Percentiles rank a stretch among this genome's conserved stretches.
These are phyloP conservation scores for Oreochromis spilurus DNA, from an alignment of 2,113 vertebrate genomes.

Conservation along the genomic window DNA sequence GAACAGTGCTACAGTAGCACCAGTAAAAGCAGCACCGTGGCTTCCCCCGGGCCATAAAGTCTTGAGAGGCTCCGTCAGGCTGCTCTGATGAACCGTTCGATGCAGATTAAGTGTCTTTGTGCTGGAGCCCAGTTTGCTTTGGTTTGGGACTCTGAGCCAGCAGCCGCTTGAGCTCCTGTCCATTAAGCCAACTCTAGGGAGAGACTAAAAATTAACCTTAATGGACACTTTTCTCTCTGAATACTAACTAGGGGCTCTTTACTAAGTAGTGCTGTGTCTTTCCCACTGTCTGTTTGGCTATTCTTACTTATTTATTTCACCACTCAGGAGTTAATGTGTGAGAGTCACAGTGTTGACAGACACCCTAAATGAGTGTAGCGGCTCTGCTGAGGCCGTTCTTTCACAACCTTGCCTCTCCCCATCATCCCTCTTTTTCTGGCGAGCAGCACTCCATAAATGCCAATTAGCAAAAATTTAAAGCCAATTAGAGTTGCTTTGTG, in stretches of 20 bases:
- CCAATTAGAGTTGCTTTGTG: conserved; percentile 60
- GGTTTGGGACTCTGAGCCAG: conserved; percentile 4
- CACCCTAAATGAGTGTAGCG: neutral
- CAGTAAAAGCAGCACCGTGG: neutral
- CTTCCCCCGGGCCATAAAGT: neutral
- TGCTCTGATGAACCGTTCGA: neutral
- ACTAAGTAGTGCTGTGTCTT: neutral
- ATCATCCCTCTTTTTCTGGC: conserved; percentile 9
- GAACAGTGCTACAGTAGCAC: neutral
- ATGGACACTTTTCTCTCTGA: conserved; percentile 39
- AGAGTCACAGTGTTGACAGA: neutral
- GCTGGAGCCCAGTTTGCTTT: neutral
- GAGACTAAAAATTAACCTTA: conserved; percentile 42
- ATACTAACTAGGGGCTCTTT: conserved; percentile 37
- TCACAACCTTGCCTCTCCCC: neutral
- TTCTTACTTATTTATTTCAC: conserved; percentile 35
- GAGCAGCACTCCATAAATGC: conserved; percentile 50
- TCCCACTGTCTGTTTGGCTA: neutral
- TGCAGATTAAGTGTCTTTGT: conserved; percentile 15
- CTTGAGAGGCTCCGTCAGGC: neutral
- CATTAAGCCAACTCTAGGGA: conserved; percentile 39
- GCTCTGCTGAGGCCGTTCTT: neutral
- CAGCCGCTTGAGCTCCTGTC: conserved; percentile 11
- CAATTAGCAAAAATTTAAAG: conserved; percentile 62
- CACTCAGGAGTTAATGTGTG: neutral